phyloP scores from a whole-genome alignment of 2,797 vertebrate species.

The Enteromius paludinosus region DNA sequence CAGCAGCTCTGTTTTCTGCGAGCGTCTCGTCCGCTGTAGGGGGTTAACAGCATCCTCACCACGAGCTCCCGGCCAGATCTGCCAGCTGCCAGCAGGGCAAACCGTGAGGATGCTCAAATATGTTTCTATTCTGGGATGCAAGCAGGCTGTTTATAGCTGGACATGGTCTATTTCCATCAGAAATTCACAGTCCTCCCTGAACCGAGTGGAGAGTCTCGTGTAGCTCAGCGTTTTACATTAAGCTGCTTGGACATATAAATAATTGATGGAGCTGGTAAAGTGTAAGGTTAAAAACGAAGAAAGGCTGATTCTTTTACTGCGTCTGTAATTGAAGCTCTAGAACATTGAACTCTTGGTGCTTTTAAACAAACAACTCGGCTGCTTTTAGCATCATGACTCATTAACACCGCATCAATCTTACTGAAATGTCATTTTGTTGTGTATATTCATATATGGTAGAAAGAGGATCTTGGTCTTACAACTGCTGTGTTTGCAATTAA shows the following conservation, averaged over 20 bases:
- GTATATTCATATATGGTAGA: neutral
- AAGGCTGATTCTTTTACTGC: constrained; percentile 11
- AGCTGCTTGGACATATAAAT: neutral
- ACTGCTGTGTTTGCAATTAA: neutral
- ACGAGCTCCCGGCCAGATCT: constrained; percentile 26
- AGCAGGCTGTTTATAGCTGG: constrained; percentile 35
- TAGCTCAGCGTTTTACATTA: constrained; percentile 3
- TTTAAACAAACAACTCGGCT: neutral
- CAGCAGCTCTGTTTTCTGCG: neutral
- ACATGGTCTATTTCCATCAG: constrained; percentile 26
- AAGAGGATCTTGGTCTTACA: neutral
- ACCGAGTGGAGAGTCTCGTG: neutral
- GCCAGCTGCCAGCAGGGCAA: constrained; percentile 42
- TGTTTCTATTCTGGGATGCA: constrained; percentile 35
- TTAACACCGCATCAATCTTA: neutral
- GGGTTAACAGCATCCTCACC: constrained; percentile 24
- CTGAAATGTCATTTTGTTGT: neutral
- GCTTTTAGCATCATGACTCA: neutral
- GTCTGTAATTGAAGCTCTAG: neutral
- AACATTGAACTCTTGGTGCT: neutral
- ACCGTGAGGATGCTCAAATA: constrained; percentile 40
- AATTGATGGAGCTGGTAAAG: constrained; percentile 15
- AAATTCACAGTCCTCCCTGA: constrained; percentile 24
- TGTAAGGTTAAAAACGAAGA: constrained; percentile 33
- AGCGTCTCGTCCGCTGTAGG: neutral